phyloP scores from a whole-genome alignment of 2,113 vertebrate species.

The Hystrix cristata region DNA sequence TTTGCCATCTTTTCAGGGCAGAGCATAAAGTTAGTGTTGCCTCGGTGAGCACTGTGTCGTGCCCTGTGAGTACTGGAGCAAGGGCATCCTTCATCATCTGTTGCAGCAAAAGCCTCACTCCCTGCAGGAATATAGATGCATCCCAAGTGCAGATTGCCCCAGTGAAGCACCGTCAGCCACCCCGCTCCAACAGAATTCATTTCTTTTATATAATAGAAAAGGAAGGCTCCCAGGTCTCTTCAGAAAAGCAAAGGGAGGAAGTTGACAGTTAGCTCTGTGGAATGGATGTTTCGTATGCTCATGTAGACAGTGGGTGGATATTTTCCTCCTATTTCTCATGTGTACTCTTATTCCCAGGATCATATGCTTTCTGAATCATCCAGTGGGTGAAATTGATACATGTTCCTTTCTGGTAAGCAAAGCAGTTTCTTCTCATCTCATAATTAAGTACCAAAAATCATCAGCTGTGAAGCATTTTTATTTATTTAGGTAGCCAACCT shows the following conservation, averaged over 20 bases:
- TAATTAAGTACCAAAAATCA: slow-evolving; percentile 71
- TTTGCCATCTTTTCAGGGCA: slow-evolving; percentile 73
- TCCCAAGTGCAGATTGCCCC: slow-evolving; percentile 59
- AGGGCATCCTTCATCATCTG: slow-evolving; percentile 52
- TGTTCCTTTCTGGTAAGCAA: slow-evolving; percentile 54
- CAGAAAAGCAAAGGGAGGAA: slow-evolving; percentile 43
- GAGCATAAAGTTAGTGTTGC: slow-evolving; percentile 69
- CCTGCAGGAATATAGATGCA: slow-evolving; percentile 39
- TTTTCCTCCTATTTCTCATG: slow-evolving; percentile 46
- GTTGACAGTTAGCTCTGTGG: slow-evolving; percentile 16
- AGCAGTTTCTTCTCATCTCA: slow-evolving; percentile 50
- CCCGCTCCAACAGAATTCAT: background rate
- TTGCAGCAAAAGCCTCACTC: slow-evolving; percentile 48
- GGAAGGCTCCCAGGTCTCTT: slow-evolving; percentile 30
- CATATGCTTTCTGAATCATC: slow-evolving; percentile 57
- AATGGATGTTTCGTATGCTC: slow-evolving; percentile 1
- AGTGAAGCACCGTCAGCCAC: slow-evolving; percentile 48
- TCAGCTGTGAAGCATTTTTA: slow-evolving; percentile 63
- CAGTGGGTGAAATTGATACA: slow-evolving; percentile 49
- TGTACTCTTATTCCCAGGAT: slow-evolving; percentile 56
- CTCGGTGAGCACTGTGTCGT: slow-evolving; percentile 59
- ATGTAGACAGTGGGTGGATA: slow-evolving; percentile 22
- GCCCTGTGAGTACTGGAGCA: slow-evolving; percentile 45
- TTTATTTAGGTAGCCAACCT: slow-evolving; percentile 69
- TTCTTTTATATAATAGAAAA: slow-evolving; percentile 73